Percentiles rank a stretch among this genome's conserved stretches.
Conservation (phyloP, 2,113 vertebrate genomes). For the Hymenochirus boettgeri region DNA sequence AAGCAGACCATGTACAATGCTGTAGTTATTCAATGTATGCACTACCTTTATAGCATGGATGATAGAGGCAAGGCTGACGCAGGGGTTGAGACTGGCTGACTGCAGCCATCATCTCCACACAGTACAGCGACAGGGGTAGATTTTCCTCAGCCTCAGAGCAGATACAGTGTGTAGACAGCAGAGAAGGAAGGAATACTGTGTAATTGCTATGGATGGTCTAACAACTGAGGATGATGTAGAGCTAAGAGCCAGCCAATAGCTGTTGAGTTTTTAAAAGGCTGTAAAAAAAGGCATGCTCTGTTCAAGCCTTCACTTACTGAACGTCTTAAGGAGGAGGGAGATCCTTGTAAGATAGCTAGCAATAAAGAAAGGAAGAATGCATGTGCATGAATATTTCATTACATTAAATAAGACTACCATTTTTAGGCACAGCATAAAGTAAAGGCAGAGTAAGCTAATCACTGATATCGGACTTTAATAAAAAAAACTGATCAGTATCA, state of each 20-base stretch:
- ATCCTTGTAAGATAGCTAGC: too few species aligned
- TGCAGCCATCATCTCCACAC: constrained; percentile 55
- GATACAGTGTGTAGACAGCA: constrained; percentile 1
- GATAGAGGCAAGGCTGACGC: constrained; percentile 59
- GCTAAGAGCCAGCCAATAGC: constrained; percentile 20
- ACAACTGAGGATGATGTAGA: constrained; percentile 13
- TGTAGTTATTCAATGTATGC: neutral
- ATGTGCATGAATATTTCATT: too few species aligned
- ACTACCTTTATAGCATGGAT: constrained; percentile 64
- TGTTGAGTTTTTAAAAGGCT: neutral
- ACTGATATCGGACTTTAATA: too few species aligned
- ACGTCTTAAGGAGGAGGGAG: too few species aligned
- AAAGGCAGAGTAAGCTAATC: too few species aligned
- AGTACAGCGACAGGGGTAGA: neutral
- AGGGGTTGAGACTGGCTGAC: constrained; percentile 63
- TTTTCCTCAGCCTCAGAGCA: neutral
- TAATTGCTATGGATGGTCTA: neutral
- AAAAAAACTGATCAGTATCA: too few species aligned
- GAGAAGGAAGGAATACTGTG: constrained; percentile 1
- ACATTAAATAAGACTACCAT: too few species aligned
- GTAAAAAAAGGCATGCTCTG: constrained; percentile 22
- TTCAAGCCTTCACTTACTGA: neutral
- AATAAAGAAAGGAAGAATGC: too few species aligned
- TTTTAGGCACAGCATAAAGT: too few species aligned
- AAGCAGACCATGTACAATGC: neutral